Conservation (phyloP, 2,797 vertebrate species). For the Mormyrus proboscirostris region DNA sequence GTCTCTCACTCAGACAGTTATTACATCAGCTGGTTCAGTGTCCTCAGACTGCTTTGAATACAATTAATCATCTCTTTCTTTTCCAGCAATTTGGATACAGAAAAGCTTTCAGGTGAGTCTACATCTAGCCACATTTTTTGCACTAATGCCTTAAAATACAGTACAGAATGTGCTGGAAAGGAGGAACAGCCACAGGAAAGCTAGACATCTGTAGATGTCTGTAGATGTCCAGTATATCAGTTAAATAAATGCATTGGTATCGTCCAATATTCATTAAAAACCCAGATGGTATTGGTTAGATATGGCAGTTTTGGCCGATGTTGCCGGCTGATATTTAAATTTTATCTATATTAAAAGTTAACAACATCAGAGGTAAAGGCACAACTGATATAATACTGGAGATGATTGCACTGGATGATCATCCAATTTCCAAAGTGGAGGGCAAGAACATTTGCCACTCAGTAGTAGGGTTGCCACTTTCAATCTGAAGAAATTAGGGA, state of each 20-base stretch:
- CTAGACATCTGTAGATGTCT: neutral
- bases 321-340: neutral
- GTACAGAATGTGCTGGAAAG: neutral
- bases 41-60: constrained; percentile 7
- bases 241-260: neutral
- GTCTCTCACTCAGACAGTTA: neutral
- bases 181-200: neutral
- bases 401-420: neutral
- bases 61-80: constrained; percentile 26
- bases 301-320: neutral
- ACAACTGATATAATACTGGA: neutral
- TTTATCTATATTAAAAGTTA: neutral
- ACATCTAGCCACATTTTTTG: neutral
- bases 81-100: constrained; percentile 61
- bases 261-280: neutral
- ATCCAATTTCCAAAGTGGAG: neutral
- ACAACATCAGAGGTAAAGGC: neutral
- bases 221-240: neutral
- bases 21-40: neutral
- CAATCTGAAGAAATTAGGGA: neutral
- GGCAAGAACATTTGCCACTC: neutral
- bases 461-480: neutral
- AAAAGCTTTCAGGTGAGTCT: constrained; percentile 59
- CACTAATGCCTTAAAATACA: neutral
- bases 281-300: neutral